A percentile compares a stretch with the other conserved stretches of the same genome.
Evolutionary conservation across 1,140 invertebrate species (phyloP).

Genomic region (Drosophila azteca): DNA sequence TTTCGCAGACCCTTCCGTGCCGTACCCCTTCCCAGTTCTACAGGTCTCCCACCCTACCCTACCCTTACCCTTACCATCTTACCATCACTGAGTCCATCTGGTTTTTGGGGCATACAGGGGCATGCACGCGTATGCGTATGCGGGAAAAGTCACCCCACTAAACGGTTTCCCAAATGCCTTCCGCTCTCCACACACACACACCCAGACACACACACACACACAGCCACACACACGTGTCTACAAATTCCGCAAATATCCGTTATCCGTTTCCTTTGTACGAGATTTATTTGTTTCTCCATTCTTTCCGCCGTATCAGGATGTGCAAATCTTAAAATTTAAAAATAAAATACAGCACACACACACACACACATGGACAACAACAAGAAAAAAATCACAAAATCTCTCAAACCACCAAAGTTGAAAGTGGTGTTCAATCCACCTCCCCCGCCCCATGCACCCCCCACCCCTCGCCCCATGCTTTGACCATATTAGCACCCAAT

Average conservation of each 20-base stretch:
- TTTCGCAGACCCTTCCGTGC: conserved; percentile 27
- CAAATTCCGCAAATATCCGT: conserved; percentile 80
- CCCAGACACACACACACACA: conserved; percentile 22
- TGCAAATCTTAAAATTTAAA: conserved; percentile 78
- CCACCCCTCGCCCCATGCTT: too few species aligned
- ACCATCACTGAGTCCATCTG: not conserved
- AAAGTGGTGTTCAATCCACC: conserved; percentile 7
- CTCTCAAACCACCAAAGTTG: conserved; percentile 19
- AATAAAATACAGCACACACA: conserved; percentile 49
- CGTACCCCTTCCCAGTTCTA: conserved; percentile 25
- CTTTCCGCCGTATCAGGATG: conserved; percentile 55
- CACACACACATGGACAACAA: not conserved
- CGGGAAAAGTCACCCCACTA: conserved; percentile 60
- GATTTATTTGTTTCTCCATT: conserved; percentile 67
- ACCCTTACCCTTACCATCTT: not conserved
- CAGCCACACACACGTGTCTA: conserved; percentile 67
- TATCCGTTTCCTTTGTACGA: conserved; percentile 77
- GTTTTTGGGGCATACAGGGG: not conserved
- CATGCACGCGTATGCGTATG: conserved; percentile 42
- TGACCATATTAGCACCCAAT: conserved; percentile 81
- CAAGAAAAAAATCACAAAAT: conserved; percentile 28
- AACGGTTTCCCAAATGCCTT: conserved; percentile 56
- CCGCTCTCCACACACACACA: conserved; percentile 68
- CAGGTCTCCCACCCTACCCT: not conserved
- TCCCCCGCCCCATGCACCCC: too few species aligned